These are phyloP conservation scores for Drosophila burlai DNA, from an alignment of 1,140 invertebrate genomes.

Conservation along the genomic window DNA sequence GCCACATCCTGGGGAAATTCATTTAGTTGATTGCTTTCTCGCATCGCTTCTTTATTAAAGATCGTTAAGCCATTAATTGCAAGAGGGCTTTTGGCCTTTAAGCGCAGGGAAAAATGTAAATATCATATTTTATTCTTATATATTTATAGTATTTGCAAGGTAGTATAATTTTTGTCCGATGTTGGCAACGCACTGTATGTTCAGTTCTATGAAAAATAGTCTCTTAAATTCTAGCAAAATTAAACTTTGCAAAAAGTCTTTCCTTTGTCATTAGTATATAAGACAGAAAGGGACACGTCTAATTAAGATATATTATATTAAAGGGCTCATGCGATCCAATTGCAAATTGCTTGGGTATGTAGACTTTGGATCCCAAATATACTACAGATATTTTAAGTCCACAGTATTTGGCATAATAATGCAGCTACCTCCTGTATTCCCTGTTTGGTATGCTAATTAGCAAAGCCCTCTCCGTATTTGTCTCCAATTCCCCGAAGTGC, in stretches of 20 bases:
- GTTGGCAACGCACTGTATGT: too few relatives aligned
- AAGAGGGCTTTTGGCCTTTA: neutral
- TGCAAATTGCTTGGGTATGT: too few relatives aligned
- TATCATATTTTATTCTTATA: too few relatives aligned
- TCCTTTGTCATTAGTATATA: too few relatives aligned
- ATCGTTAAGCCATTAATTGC: conserved; percentile 15
- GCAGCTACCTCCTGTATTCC: neutral
- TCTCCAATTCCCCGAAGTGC: neutral
- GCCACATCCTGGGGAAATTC: conserved; percentile 19
- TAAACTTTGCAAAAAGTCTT: too few relatives aligned
- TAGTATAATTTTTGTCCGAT: too few relatives aligned
- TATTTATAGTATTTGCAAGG: too few relatives aligned
- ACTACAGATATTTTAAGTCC: neutral
- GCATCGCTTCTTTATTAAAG: conserved; percentile 6
- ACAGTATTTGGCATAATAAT: neutral
- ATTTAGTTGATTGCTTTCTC: conserved; percentile 22
- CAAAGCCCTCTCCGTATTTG: conserved; percentile 6
- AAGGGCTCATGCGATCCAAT: too few relatives aligned
- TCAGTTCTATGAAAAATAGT: too few relatives aligned
- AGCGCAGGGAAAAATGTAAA: neutral
- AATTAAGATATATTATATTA: too few relatives aligned
- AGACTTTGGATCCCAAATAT: neutral
- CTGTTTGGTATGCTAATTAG: conserved; percentile 36
- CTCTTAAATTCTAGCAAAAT: too few relatives aligned
- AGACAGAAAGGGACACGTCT: too few relatives aligned